A percentile compares a stretch with the other conserved stretches of the same genome.
Conservation (phyloP, 2,888 invertebrate species). For the Eugnorisma glareosa region DNA sequence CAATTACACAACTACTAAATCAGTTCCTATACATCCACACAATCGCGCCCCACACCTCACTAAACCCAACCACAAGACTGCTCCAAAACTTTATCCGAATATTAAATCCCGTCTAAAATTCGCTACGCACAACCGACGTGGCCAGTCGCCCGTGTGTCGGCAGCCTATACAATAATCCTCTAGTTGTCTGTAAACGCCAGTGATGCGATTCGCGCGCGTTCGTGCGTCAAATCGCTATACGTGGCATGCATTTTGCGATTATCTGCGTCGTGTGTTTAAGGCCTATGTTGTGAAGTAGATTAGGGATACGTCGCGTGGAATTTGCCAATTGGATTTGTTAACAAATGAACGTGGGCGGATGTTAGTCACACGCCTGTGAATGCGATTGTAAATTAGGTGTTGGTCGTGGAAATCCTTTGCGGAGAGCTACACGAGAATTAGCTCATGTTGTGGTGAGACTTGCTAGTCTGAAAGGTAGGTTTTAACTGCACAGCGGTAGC, state of each 20-base stretch:
- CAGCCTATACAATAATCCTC: slow-evolving; percentile 63
- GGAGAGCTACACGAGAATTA: neutral
- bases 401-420: neutral
- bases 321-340: slow-evolving; percentile 32
- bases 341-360: slow-evolving; percentile 14
- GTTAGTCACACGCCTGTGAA: slow-evolving; percentile 11
- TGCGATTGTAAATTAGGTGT: slow-evolving; percentile 13
- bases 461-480: neutral
- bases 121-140: slow-evolving; percentile 55
- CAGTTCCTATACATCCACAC: neutral
- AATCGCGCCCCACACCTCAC: slow-evolving; percentile 5
- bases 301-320: slow-evolving; percentile 29
- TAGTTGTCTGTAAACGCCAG: slow-evolving; percentile 60
- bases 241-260: slow-evolving; percentile 65
- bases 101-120: slow-evolving; percentile 61
- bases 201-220: slow-evolving; percentile 59
- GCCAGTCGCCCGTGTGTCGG: slow-evolving; percentile 55
- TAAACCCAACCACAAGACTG: slow-evolving; percentile 27
- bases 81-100: slow-evolving; percentile 41
- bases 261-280: slow-evolving; percentile 52
- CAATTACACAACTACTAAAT: neutral
- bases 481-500: neutral
- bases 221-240: slow-evolving; percentile 66
- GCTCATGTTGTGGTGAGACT: neutral
- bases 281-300: slow-evolving; percentile 40